Evolutionary conservation across 2,113 vertebrate species (phyloP), one percentile per base, ranked within the genome.

Genomic region (Cryptotis parvus): DNA sequence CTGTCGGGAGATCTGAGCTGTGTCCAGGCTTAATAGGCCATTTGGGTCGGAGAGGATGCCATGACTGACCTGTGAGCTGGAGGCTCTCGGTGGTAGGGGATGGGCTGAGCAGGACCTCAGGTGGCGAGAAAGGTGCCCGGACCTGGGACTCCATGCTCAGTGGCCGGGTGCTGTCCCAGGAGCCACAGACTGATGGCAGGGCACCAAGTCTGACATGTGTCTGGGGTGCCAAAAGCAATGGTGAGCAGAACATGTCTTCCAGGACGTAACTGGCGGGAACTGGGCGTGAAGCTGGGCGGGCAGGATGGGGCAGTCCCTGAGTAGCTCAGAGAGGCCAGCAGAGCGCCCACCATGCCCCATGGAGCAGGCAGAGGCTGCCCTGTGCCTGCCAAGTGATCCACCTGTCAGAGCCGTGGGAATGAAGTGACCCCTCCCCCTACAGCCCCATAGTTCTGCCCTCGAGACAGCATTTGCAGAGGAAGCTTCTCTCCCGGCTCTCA

Each of bases 101-200:
- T 68, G 73, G n/a, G 9, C 10, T 6, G 45, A 49, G 0, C 11
- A 6, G n/a, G 80, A 52, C 88, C 33, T 4, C 39, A 12, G 68
- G 16, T 18, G 2, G 33, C 15, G 15, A 16, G 1, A 63, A 77
- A 74, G 75, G 26, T 4, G 1, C 35, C 0, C 0, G 55, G 76
- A 22, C 4, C 49, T 35, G 1, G 27, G 29, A 11, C 1, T 0
- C 15, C 0, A 0, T 31, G 75, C 26, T 69, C 8, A 0, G 49
- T 10, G 27, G 24, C 29, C 2, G 8, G 24, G 39, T 33, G 7
- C 27, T n/a, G 1, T 49, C 69, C 61, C 58, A 12, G 76, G 45
- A 31, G 16, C 81, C 0, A 5, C 16, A 24, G 24, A 39, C 26
- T 1, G 1, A 8, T 2, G 0, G 9, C 0, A 0, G 5, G n/a